phyloP scores from a whole-genome alignment of 2,113 vertebrate genomes.

The Cottus gobio region DNA sequence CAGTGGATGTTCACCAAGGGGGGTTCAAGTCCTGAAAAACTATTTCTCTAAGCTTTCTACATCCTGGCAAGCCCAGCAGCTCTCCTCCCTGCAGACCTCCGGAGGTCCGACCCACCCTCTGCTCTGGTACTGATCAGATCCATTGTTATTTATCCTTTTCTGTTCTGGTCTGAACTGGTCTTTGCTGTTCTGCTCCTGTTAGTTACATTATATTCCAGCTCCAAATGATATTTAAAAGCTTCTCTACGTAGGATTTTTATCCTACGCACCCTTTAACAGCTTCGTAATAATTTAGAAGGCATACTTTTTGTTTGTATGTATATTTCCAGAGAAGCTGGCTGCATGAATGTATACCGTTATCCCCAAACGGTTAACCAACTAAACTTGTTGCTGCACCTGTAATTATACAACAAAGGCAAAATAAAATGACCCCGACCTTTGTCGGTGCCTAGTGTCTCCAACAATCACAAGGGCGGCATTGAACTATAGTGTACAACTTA shows the following conservation, averaged over 20 bases:
- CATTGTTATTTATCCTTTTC: slow-evolving; percentile 4
- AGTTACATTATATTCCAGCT: background rate
- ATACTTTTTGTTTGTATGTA: background rate
- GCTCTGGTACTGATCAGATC: background rate
- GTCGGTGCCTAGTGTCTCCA: background rate
- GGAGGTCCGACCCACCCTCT: slow-evolving; percentile 2
- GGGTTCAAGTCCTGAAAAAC: slow-evolving; percentile 48
- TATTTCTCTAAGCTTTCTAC: slow-evolving; percentile 64
- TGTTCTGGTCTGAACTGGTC: background rate
- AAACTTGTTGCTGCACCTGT: background rate
- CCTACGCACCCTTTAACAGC: too few relatives aligned
- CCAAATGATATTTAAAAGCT: background rate
- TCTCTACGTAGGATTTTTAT: background rate
- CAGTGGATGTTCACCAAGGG: slow-evolving; percentile 41
- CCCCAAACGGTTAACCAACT: background rate
- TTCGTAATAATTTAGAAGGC: background rate
- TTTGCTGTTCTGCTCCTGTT: background rate
- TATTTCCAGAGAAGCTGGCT: background rate
- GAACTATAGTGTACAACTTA: background rate
- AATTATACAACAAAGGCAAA: background rate
- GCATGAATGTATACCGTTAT: background rate
- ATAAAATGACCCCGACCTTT: background rate
- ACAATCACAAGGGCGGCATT: background rate
- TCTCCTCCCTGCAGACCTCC: background rate
- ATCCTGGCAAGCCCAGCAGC: slow-evolving; percentile 11